These are phyloP conservation scores for Eupelmus urozonus DNA, from an alignment of 2,888 invertebrate genomes.

Conservation along the genomic window DNA sequence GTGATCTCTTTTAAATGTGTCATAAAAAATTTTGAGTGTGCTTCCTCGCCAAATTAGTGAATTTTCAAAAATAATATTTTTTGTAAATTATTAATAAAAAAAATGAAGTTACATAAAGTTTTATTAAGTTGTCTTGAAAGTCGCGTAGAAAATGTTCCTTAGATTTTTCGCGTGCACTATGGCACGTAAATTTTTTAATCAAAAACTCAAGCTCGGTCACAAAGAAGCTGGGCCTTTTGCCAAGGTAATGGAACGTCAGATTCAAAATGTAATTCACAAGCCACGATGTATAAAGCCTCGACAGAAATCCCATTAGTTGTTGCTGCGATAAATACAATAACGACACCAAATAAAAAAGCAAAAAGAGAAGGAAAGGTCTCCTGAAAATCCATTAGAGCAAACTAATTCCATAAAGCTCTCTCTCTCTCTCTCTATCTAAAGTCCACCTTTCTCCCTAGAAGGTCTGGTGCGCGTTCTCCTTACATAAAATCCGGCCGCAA, in stretches of 20 bases:
- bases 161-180: neutral
- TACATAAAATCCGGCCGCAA: slow-evolving; percentile 14
- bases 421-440: neutral
- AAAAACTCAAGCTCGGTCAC: neutral
- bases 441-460: neutral
- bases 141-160: too few species aligned
- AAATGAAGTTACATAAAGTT: too few species aligned
- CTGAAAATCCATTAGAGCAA: slow-evolving; percentile 32
- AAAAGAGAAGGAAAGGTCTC: neutral
- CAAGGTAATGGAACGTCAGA: slow-evolving; percentile 36
- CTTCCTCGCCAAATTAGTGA: too few species aligned
- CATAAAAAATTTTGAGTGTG: too few species aligned
- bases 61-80: too few species aligned
- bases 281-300: neutral
- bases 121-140: too few species aligned
- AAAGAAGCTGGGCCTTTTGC: slow-evolving; percentile 7
- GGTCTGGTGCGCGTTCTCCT: too few species aligned
- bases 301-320: neutral
- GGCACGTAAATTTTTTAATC: slow-evolving; percentile 5
- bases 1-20: too few species aligned
- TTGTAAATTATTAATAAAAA: too few species aligned
- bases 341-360: neutral
- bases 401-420: slow-evolving; percentile 19
- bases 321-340: too few species aligned
- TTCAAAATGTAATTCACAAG: slow-evolving; percentile 25